Evolutionary conservation across 2,797 vertebrate species (phyloP), one percentile per base, ranked within the genome.

Genomic region (Eleutherodactylus coqui): DNA sequence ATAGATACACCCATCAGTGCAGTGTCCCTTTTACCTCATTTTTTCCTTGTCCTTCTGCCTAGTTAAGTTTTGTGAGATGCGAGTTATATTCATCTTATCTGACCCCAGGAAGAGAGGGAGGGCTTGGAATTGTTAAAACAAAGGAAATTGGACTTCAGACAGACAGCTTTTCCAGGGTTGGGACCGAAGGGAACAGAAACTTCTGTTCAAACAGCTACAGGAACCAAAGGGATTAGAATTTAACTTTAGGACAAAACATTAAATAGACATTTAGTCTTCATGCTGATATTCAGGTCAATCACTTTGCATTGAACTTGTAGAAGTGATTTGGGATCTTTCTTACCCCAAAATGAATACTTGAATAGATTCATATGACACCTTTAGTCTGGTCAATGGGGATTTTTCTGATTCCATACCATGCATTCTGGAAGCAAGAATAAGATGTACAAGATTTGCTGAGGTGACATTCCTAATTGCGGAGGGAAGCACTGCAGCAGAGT

Each of bases 61-160:
- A 38, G 67, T 72, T 16, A 8, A 47, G 9, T 62, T 62, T 75
- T 79, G 19, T 62, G 49, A 60, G 32, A 78, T 67, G 60, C 58
- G 47, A 78, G 38, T 67, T 72, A 29, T 79, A 79, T 83, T 78
- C 53, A 43, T 87, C 64, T 72, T 79, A 62, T 72, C 60, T 83
- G 82, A 80, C 82, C 77, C 75, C 86, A 84, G 86, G 82, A 87
- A 84, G 77, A 86, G 73, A 81, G 82, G 82, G 86, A 81, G 86
- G 86, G 82, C 9, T 80, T 67, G 82, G 58, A 79, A 87, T 80
- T 78, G 69, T 62, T 80, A 80, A 87, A 84, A 84, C 82, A 87
- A 87, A 84, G 82, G 82, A 87, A 84, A 75, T 47, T 53, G 55
- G 49, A 78, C 58, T 79, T 70, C 67, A 87, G 75, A 73, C 77